Evolutionary conservation across 2,113 vertebrate species (phyloP), one percentile per base, ranked within the genome.

Genomic region (Oncorhynchus keta): DNA sequence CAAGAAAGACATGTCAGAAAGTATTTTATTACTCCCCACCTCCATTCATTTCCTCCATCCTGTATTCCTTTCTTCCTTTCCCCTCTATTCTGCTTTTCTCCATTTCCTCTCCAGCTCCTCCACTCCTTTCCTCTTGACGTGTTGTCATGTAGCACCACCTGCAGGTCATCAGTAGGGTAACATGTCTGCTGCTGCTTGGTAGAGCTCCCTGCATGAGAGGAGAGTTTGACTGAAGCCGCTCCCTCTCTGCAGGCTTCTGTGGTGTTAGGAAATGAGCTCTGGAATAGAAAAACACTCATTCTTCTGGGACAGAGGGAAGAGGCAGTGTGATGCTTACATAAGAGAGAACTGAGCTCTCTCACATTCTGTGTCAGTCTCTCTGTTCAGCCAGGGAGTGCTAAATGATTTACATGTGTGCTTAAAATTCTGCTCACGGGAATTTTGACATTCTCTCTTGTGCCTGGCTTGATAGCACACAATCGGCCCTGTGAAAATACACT

Each of bases 141-240:
- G 86, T 95, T 93, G 95, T 95, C 87, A 93, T 91, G 91, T 87
- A 97, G 97, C 96, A 93, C 97, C 97, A 97, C 95, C 97, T 96
- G 92, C 95, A 98, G 97, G 96, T 94, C 90, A 92, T 49, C 69
- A 72, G 76, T 70, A 82, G 87, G 82, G 35, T 90, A 84, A 88
- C 92, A 90, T 24, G 51, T 77, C 84, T 73, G 72, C 4, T 35
- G 73, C 79, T 32, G 39, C 74, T 61, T 59, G 72, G 77, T 28
- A 35, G 76, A 62, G 62, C 24, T 57, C 22, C 12, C n/a, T 66
- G 68, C 20, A 22, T 73, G 49, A 65, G 32, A 14, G 3, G 51
- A 55, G 14, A 18, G 12, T 18, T 55, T 18, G 5, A 55, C 13
- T 55, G 55, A 55, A 73, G 65, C 65, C 3, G 20, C 4, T 77